Percentiles rank a stretch among this genome's conserved stretches.
Evolutionary conservation across 2,797 vertebrate genomes (phyloP).

Genomic region (Pseudochromis fuscus): DNA sequence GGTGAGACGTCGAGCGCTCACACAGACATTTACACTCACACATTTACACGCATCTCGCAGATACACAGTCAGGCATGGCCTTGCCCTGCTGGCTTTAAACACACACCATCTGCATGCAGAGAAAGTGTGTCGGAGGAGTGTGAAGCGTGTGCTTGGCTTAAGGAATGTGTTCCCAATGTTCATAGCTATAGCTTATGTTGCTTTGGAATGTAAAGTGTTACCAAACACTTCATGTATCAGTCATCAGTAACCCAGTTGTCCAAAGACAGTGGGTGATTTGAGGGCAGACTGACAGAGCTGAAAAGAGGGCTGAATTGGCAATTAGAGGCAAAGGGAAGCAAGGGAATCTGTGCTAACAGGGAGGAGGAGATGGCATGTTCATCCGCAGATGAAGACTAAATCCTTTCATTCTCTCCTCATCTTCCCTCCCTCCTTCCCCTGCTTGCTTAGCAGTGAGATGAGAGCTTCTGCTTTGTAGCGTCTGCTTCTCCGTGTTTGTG

Average conservation of each 20-base stretch:
- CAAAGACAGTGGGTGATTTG: constrained; percentile 68
- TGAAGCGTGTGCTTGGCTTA: constrained; percentile 67
- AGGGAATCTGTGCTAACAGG: constrained; percentile 70
- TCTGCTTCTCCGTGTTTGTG: constrained; percentile 74
- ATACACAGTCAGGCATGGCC: constrained; percentile 34
- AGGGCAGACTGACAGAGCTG: constrained; percentile 63
- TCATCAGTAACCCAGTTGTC: constrained; percentile 68
- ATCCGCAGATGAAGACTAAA: constrained; percentile 79
- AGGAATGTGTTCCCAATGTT: constrained; percentile 75
- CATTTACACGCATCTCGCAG: constrained; percentile 27
- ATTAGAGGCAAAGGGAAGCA: constrained; percentile 67
- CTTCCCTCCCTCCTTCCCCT: constrained; percentile 51
- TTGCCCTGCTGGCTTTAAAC: constrained; percentile 77
- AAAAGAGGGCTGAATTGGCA: constrained; percentile 73
- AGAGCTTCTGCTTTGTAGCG: constrained; percentile 76
- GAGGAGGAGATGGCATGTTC: constrained; percentile 78
- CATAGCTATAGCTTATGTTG: constrained; percentile 78
- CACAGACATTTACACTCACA: constrained; percentile 32
- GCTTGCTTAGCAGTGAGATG: constrained; percentile 68
- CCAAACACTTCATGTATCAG: constrained; percentile 68
- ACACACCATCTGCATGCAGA: constrained; percentile 85
- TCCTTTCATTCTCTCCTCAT: constrained; percentile 68
- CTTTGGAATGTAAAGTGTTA: constrained; percentile 78
- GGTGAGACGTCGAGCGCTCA: constrained; percentile 84
- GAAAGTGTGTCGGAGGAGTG: constrained; percentile 78